A percentile compares a stretch with the other conserved stretches of the same genome.
Conservation (phyloP, 2,888 invertebrate genomes). For the Pyrrhia umbra region DNA sequence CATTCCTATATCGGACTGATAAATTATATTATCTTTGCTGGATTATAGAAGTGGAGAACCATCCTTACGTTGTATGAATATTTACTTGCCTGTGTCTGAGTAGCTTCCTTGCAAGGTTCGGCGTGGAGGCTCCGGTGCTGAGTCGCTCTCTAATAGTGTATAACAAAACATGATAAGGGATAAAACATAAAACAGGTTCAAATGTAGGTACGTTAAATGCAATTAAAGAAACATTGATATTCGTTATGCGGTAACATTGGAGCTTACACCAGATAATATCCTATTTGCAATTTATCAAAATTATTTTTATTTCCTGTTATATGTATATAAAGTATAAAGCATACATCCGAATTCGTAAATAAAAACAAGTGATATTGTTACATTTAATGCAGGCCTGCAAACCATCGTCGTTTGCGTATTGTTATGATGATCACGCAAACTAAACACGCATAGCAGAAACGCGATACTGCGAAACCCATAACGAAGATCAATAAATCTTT, state of each 20-base stretch:
- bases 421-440: constrained; percentile 52
- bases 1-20: too few relatives aligned
- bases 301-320: not conserved
- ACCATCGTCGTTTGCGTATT: constrained; percentile 49
- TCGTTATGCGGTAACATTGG: constrained; percentile 56
- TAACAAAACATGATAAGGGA: constrained; percentile 79
- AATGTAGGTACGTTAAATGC: constrained; percentile 59
- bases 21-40: too few relatives aligned
- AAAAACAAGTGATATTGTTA: constrained; percentile 20
- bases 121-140: constrained; percentile 92
- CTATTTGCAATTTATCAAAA: constrained; percentile 19
- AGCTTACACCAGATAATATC: constrained; percentile 22
- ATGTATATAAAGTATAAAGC: too few relatives aligned
- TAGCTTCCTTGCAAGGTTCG: constrained; percentile 89
- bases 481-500: constrained; percentile 79
- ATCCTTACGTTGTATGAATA: constrained; percentile 9
- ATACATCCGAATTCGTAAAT: constrained; percentile 5
- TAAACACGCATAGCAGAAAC: constrained; percentile 74
- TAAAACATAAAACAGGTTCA: constrained; percentile 70
- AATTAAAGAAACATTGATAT: constrained; percentile 60
- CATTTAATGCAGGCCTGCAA: constrained; percentile 56
- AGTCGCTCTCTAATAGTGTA: constrained; percentile 90
- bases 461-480: constrained; percentile 66
- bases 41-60: not conserved
- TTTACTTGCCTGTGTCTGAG: constrained; percentile 90